Evolutionary conservation across 2,797 vertebrate genomes (phyloP).

Genomic region (Molothrus aeneus): DNA sequence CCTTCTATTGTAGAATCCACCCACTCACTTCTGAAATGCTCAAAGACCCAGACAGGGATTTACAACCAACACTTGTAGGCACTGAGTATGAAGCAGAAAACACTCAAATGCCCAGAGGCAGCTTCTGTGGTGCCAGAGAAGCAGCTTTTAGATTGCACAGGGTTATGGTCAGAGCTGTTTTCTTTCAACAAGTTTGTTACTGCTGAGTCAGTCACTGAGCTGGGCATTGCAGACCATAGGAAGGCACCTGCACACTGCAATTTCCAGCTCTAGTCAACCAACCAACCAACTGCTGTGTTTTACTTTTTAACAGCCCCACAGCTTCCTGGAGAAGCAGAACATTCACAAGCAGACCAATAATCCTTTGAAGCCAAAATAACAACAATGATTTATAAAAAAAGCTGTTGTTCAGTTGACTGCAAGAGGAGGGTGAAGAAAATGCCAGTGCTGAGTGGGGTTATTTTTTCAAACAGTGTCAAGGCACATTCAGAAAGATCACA

Average conservation of each 20-base stretch:
- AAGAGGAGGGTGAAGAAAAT: neutral
- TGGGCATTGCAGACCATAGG: neutral
- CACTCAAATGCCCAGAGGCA: conserved; percentile 25
- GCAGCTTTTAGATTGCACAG: neutral
- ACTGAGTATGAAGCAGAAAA: conserved; percentile 36
- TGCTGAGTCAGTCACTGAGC: neutral
- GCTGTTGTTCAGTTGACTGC: neutral
- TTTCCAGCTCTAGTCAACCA: neutral
- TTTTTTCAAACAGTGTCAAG: neutral
- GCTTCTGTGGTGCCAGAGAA: conserved; percentile 4
- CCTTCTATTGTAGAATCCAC: conserved; percentile 64
- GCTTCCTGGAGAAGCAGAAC: neutral
- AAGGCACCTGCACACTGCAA: neutral
- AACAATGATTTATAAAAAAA: neutral
- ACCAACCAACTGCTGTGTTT: neutral
- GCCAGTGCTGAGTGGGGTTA: neutral
- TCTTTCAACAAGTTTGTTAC: conserved; percentile 1
- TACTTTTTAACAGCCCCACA: neutral
- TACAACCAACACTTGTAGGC: conserved; percentile 46
- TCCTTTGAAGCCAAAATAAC: neutral
- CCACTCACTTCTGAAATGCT: conserved; percentile 61
- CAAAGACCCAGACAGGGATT: conserved; percentile 43
- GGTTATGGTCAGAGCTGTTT: conserved; percentile 11
- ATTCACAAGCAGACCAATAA: neutral
- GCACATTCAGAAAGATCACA: neutral